Evolutionary conservation across 1,140 invertebrate species (phyloP).

Genomic region (Frieseomelitta varia): DNA sequence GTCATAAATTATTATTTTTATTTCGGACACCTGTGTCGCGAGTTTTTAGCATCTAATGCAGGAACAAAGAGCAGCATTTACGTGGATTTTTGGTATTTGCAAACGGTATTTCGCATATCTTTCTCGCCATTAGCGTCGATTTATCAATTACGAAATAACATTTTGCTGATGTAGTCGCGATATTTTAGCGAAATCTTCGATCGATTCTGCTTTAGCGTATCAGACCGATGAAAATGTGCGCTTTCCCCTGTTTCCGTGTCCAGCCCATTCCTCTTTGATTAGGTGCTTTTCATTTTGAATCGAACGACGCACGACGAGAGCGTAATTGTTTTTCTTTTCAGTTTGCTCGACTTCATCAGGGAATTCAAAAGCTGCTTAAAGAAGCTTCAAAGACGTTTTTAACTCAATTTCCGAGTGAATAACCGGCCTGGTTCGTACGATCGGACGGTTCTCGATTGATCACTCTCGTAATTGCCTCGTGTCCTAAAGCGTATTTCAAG

Average conservation of each 20-base stretch:
- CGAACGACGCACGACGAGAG: not conserved
- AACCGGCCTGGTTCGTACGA: not conserved
- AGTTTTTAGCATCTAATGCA: not conserved
- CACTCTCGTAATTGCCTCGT: not conserved
- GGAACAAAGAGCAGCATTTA: no score
- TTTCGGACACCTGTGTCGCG: not conserved
- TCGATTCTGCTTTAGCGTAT: no score
- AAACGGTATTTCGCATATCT: not conserved
- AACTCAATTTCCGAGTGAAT: constrained; percentile 4
- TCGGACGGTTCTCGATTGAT: not conserved
- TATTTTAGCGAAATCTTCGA: no score
- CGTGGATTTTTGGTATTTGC: no score
- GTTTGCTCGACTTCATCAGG: not conserved
- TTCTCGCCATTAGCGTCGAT: not conserved
- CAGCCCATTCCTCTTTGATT: not conserved
- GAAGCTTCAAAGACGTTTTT: not conserved
- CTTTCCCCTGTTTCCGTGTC: not conserved
- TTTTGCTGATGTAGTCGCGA: no score
- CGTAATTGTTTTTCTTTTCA: not conserved
- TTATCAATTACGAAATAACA: no score
- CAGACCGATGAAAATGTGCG: no score
- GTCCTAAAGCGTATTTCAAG: not conserved
- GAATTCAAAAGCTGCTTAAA: not conserved
- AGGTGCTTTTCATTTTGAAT: not conserved
- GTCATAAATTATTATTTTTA: not conserved